phyloP scores from a whole-genome alignment of 2,113 vertebrate genomes.

The Zosterops pallidus region DNA sequence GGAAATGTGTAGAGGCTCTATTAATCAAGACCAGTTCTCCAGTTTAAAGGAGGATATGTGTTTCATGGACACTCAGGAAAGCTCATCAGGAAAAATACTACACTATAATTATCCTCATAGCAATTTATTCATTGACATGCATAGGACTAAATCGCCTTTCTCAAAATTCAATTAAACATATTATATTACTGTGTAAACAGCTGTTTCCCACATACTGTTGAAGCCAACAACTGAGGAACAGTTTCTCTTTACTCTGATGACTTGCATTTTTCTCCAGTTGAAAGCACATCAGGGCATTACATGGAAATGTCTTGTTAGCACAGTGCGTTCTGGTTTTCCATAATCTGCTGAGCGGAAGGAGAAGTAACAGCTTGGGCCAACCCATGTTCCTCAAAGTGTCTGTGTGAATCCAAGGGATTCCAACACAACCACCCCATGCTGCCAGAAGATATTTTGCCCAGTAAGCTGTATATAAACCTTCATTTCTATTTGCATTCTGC shows the following conservation, averaged over 20 bases:
- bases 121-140: background rate
- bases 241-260: background rate
- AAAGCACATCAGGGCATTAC: background rate
- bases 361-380: background rate
- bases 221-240: background rate
- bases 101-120: background rate
- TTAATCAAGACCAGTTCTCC: background rate
- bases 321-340: background rate
- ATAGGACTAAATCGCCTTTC: background rate
- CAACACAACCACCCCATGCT: background rate
- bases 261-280: background rate
- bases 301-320: background rate
- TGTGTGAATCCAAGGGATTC: background rate
- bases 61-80: background rate
- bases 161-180: slow-evolving; percentile 12
- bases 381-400: background rate
- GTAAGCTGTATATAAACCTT: background rate
- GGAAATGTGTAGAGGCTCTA: background rate
- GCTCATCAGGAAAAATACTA: slow-evolving; percentile 1
- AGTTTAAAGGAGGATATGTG: background rate
- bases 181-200: background rate
- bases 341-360: background rate
- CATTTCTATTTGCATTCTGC: background rate
- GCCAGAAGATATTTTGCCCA: background rate
- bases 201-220: background rate